phyloP scores from a whole-genome alignment of 2,888 invertebrate genomes.

The Alsophila aescularia region DNA sequence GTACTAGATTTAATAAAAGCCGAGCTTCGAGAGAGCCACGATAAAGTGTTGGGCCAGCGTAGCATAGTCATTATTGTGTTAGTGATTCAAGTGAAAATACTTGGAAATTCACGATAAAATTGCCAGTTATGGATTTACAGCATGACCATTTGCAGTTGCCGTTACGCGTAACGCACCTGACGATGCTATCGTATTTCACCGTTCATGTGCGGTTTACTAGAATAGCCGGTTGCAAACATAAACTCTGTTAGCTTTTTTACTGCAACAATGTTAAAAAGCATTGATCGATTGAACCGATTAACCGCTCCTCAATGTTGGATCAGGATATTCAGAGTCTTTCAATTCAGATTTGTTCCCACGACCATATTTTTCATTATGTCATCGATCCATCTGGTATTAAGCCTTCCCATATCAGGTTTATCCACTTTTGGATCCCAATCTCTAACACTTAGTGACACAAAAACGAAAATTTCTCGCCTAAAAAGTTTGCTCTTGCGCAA shows the following conservation, averaged over 20 bases:
- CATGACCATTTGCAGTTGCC: conserved; percentile 49
- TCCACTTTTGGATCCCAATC: conserved; percentile 6
- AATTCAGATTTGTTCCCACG: conserved; percentile 13
- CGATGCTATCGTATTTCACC: conserved; percentile 51
- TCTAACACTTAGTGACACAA: conserved; percentile 9
- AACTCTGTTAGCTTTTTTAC: background rate
- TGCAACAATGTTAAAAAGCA: conserved; percentile 7
- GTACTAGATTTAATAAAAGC: conserved; percentile 74
- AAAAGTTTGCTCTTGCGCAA: conserved; percentile 30
- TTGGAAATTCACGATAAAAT: conserved; percentile 71
- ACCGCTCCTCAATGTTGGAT: background rate
- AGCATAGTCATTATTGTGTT: conserved; percentile 73
- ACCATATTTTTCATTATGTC: conserved; percentile 17
- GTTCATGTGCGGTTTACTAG: conserved; percentile 44
- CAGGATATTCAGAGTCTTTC: background rate
- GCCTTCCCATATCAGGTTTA: conserved; percentile 18
- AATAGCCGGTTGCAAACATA: conserved; percentile 2
- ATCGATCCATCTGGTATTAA: conserved; percentile 14
- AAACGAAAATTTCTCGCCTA: conserved; percentile 22
- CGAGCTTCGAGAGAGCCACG: conserved; percentile 63
- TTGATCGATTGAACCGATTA: conserved; percentile 3
- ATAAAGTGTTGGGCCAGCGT: conserved; percentile 68
- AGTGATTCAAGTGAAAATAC: conserved; percentile 74
- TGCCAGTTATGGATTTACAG: conserved; percentile 62
- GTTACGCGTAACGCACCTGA: conserved; percentile 52